phyloP scores from a whole-genome alignment of 2,113 vertebrate genomes.

The Odontophorus gujanensis region DNA sequence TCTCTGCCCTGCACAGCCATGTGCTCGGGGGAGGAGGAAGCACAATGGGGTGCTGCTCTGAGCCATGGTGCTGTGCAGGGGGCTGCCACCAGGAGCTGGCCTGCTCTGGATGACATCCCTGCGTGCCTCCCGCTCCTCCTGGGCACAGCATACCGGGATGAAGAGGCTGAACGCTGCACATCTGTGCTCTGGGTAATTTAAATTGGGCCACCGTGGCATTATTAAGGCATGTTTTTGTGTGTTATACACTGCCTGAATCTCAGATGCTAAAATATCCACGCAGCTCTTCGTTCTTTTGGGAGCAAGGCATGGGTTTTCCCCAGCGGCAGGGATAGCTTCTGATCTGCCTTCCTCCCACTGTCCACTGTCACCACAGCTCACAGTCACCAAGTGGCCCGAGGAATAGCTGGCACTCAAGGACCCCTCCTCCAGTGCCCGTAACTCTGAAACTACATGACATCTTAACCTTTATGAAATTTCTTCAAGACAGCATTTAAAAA shows the following conservation, averaged over 20 bases:
- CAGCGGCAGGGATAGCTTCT: slow-evolving; percentile 73
- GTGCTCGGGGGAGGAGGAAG: neutral
- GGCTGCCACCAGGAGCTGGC: slow-evolving; percentile 16
- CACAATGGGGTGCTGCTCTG: neutral
- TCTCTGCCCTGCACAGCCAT: neutral
- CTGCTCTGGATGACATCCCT: neutral
- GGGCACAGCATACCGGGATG: neutral
- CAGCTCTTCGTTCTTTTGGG: slow-evolving; percentile 43
- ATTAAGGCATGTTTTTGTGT: slow-evolving; percentile 46
- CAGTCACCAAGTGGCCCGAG: slow-evolving; percentile 80
- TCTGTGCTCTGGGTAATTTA: slow-evolving; percentile 15
- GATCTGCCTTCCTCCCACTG: slow-evolving; percentile 82
- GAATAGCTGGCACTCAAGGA: slow-evolving; percentile 76
- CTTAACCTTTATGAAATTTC: slow-evolving; percentile 88
- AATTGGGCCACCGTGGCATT: slow-evolving; percentile 30
- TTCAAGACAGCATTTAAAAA: slow-evolving; percentile 89
- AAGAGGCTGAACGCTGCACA: neutral
- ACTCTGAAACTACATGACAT: slow-evolving; percentile 87
- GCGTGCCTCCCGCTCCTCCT: neutral
- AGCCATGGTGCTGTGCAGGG: neutral
- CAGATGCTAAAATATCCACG: slow-evolving; percentile 33
- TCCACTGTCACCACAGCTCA: slow-evolving; percentile 83
- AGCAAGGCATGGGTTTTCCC: slow-evolving; percentile 56
- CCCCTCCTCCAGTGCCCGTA: slow-evolving; percentile 77
- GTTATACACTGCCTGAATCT: slow-evolving; percentile 12